Evolutionary conservation across 2,797 vertebrate species (phyloP), one percentile per base, ranked within the genome.

Genomic region (Tinamus major): DNA sequence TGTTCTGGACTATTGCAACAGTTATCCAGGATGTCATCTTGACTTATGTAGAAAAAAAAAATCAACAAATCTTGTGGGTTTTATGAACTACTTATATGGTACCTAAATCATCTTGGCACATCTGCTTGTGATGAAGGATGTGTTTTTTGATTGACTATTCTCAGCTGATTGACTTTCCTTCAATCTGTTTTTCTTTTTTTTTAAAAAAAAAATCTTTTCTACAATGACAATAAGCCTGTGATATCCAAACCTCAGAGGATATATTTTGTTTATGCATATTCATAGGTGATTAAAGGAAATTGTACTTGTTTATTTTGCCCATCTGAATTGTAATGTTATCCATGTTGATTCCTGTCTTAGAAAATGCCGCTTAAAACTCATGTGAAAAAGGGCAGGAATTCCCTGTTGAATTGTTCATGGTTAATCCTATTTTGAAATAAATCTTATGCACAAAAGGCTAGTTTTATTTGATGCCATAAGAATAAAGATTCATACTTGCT

Each of bases 381-480:
- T 94, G 53, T 75, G 46, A 85, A 87, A 75, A 79, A 87, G 64
- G 48, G 78, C 68, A 95, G 65, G 64, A 95, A 95, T 93, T 95
- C 94, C 94, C 96, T 76, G 4, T 82, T 86, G 93, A 89, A 82
- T 62, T 83, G 62, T 86, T 94, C 62, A 62, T 76, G 27, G 68
- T 87, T 96, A 96, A 92, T 95, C 96, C 87, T 88, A 80, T 93
- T 96, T 93, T 86, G 81, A 96, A 95, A 95, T 91, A 96, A 92
- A 81, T 91, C 79, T 80, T 90, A 70, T 46, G 58, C 79, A 89
- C 87, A 94, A 95, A 95, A 92, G 87, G 56, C 68, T 49, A 83
- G 59, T 90, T 93, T 94, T 89, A 95, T 85, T 92, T 94, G 71
- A 84, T 90, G 53, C 26, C 20, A 81, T 79, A 93, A 94, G 90